Evolutionary conservation across 1,140 invertebrate genomes (phyloP), one percentile per base, ranked within the genome.

Genomic region (Ylistrum balloti): DNA sequence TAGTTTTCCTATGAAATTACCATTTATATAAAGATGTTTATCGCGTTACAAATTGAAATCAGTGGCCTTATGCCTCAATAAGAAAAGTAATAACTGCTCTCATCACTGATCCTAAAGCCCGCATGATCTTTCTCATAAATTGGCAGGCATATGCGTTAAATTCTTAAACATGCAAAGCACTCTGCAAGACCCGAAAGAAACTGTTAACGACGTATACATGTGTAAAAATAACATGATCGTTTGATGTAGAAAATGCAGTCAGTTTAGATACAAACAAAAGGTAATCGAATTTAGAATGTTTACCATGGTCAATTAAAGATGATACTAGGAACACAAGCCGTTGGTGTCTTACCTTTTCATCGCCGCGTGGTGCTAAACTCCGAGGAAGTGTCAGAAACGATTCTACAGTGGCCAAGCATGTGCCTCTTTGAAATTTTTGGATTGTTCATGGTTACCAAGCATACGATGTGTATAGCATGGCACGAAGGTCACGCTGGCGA

Each of bases 11-110:
- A 74, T n/a, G 56, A 74, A 28, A 74, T 74, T 74, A 74, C 22
- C 56, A n/a, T 74, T 74, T 74, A 74, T 74, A 74, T n/a, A n/a
- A 74, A 74, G 56, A 74, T 74, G 56, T 74, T 74, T n/a, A 74
- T 74, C 56, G n/a, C 56, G 56, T 74, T 74, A 74, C 56, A 74
- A 74, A 74, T 74, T 74, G 56, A 74, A 74, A 28, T 74, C 56
- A 28, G 56, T 74, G 28, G 56, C 13, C 56, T 74, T 28, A 74
- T 74, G 56, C 56, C n/a, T 74, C 56, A 74, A 74, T 74, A 74
- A 28, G 56, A 74, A n/a, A 74, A 74, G 56, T 74, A 74, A 74
- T 28, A 74, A 5, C 56, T 74, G 56, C 28, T 74, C 17, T 74
- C 56, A 74, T 28, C 22, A 11, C 56, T 11, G 22, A 74, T 74